These are phyloP conservation scores for Tragelaphus strepsiceros DNA, from an alignment of 2,113 vertebrate genomes.

Conservation along the genomic window DNA sequence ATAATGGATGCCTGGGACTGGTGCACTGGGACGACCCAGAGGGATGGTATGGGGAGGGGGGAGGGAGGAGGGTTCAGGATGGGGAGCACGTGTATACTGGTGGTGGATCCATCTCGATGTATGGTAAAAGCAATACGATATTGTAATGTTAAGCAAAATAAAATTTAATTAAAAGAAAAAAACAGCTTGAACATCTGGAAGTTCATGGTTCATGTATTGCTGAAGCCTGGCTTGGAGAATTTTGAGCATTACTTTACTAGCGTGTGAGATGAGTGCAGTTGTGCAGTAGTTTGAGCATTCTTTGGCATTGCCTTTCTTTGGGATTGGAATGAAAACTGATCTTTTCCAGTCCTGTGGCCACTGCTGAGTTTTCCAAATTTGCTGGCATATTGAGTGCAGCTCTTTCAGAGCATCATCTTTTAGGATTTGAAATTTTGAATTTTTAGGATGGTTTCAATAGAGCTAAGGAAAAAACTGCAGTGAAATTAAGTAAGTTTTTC, in stretches of 20 bases:
- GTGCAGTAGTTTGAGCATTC: background rate
- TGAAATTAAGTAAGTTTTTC: background rate
- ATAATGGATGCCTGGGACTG: too few relatives aligned
- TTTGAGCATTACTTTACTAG: background rate
- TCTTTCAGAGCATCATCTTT: background rate
- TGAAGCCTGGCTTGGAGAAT: background rate
- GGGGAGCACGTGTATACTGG: too few relatives aligned
- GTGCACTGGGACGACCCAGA: too few relatives aligned
- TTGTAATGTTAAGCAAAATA: too few relatives aligned
- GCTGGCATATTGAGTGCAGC: background rate
- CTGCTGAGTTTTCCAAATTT: background rate
- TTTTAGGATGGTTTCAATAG: background rate
- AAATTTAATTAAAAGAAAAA: too few relatives aligned
- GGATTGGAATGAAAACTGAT: background rate
- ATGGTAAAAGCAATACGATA: too few relatives aligned
- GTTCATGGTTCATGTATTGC: accelerated
- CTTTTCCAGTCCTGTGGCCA: background rate
- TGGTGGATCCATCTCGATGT: too few relatives aligned
- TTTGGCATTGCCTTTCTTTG: background rate
- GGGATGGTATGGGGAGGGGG: too few relatives aligned
- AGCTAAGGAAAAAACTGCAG: background rate
- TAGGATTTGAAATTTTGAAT: background rate
- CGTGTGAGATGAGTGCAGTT: background rate
- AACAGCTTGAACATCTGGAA: background rate
- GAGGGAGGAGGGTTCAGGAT: too few relatives aligned